Percentiles rank a stretch among this genome's conserved stretches.
Evolutionary conservation across 2,797 vertebrate genomes (phyloP).

Genomic region (Rhinichthys osculus): DNA sequence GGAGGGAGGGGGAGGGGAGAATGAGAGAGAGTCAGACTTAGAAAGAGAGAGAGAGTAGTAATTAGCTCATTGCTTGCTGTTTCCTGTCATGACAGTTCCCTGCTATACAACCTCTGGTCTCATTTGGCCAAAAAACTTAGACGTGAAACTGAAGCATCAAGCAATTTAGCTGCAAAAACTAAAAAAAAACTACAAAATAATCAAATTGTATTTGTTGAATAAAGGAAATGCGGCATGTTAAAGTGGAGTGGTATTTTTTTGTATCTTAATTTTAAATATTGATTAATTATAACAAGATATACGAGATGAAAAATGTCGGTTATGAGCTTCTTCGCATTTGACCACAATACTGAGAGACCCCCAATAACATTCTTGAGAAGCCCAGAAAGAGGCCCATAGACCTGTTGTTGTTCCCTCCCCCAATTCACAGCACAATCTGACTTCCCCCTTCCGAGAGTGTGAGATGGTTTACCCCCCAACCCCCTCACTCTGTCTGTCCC

Average conservation of each 20-base stretch:
- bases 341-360: slow-evolving; percentile 50
- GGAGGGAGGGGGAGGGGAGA: slow-evolving; percentile 42
- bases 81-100: slow-evolving; percentile 59
- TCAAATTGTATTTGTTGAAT: background rate
- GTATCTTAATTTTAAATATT: background rate
- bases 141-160: slow-evolving; percentile 21
- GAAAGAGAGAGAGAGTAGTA: slow-evolving; percentile 53
- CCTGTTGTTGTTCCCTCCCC: slow-evolving; percentile 82
- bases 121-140: slow-evolving; percentile 45
- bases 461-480: slow-evolving; percentile 74
- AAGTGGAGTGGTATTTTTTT: background rate
- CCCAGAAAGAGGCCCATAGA: slow-evolving; percentile 73
- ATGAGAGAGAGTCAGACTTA: slow-evolving; percentile 26
- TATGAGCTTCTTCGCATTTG: background rate
- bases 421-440: slow-evolving; percentile 77
- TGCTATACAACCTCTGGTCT: slow-evolving; percentile 51
- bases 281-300: background rate
- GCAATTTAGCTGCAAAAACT: background rate
- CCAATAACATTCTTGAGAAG: slow-evolving; percentile 76
- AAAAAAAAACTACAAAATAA: too few species aligned
- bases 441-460: slow-evolving; percentile 72
- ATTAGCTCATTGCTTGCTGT: slow-evolving; percentile 65
- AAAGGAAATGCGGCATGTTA: background rate
- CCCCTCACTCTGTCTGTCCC: slow-evolving; percentile 69
- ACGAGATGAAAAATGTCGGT: background rate